phyloP scores from a whole-genome alignment of 2,113 vertebrate genomes.

The Progne subis region DNA sequence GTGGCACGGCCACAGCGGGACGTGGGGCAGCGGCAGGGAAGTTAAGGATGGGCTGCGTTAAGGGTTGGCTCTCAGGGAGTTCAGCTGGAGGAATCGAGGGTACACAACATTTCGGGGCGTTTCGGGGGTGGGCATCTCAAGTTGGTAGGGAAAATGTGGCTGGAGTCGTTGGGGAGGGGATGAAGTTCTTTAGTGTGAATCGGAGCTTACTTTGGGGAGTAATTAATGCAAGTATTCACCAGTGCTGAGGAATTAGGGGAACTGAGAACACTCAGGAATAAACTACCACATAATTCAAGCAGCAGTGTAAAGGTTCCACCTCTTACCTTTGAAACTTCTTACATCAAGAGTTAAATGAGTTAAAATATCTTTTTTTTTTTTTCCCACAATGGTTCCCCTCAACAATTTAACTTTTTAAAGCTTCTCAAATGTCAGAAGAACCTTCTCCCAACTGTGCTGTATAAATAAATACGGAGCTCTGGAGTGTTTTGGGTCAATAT shows the following conservation, averaged over 20 bases:
- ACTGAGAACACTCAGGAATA: not conserved
- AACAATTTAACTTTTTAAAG: not conserved
- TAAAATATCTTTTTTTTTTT: not conserved
- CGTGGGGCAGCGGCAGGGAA: not conserved
- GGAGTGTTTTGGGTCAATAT: not conserved
- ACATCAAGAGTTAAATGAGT: not conserved
- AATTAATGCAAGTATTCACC: not conserved
- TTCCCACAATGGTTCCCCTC: not conserved
- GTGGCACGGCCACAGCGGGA: too few relatives aligned
- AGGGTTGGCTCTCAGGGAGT: not conserved
- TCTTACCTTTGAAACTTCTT: not conserved
- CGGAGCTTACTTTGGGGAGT: not conserved
- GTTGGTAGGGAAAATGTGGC: not conserved
- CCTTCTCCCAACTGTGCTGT: not conserved
- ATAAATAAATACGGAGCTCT: constrained; percentile 2
- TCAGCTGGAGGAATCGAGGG: not conserved
- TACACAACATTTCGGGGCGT: rapidly evolving
- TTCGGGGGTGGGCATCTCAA: not conserved
- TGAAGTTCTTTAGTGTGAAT: not conserved
- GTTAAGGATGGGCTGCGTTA: not conserved
- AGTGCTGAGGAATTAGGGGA: not conserved
- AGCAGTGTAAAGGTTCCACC: not conserved
- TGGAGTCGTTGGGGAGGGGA: not conserved
- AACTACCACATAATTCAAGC: not conserved
- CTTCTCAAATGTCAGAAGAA: not conserved